Percentiles rank a stretch among this genome's conserved stretches.
Conservation (phyloP, 1,140 invertebrate species). For the Frieseomelitta varia region DNA sequence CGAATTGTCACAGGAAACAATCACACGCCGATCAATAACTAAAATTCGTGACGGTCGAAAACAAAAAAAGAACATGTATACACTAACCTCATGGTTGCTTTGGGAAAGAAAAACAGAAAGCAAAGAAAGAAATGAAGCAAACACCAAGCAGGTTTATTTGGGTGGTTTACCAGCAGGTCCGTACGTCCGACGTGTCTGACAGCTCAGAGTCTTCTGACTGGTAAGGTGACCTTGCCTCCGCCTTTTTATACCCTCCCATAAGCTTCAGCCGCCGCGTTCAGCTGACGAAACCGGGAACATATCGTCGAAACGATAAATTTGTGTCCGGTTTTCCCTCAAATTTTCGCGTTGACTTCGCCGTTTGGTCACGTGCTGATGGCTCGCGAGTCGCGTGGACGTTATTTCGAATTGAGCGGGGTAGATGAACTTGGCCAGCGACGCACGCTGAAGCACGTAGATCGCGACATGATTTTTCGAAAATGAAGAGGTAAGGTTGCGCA, state of each 20-base stretch:
- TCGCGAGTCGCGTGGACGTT: not conserved
- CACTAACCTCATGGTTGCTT: conserved; percentile 31
- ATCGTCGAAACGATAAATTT: conserved; percentile 15
- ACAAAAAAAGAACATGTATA: not conserved
- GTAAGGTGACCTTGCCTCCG: conserved; percentile 78
- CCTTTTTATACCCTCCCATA: conserved; percentile 71
- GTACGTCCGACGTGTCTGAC: conserved; percentile 58
- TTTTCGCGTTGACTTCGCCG: not conserved
- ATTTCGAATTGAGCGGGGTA: not conserved
- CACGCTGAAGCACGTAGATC: not conserved
- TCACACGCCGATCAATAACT: not conserved
- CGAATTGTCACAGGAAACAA: not conserved
- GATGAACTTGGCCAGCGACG: not conserved
- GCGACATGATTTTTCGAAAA: not conserved
- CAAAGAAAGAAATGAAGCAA: conserved; percentile 16
- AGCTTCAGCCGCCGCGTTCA: not conserved
- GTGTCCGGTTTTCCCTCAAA: not conserved
- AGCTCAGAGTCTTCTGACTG: conserved; percentile 70
- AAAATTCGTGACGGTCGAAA: not conserved
- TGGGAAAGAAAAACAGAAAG: conserved; percentile 1
- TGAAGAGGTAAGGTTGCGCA: conserved; percentile 11
- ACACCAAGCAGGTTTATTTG: conserved; percentile 6
- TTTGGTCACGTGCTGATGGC: conserved; percentile 19
- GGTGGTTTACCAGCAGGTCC: not conserved
- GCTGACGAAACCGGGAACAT: conserved; percentile 58